Evolutionary conservation across 1,140 invertebrate species (phyloP).

Genomic region (Rhopalosiphum maidis): DNA sequence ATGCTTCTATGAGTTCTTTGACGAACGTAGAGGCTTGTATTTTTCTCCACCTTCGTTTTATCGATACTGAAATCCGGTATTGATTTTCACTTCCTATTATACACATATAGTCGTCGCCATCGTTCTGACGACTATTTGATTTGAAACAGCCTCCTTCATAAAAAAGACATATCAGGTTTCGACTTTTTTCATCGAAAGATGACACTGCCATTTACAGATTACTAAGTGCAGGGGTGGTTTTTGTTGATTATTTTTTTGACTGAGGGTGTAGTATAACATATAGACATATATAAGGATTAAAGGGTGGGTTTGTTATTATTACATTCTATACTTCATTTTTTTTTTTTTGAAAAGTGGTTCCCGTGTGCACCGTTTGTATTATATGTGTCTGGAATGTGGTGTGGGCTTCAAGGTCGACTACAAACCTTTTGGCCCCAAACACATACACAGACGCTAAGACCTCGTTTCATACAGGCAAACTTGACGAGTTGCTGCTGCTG

Average conservation of each 20-base stretch:
- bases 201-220: slow-evolving; percentile 23
- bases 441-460: slow-evolving; percentile 22
- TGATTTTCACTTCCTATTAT: slow-evolving; percentile 54
- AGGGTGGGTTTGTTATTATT: background rate
- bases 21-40: background rate
- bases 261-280: background rate
- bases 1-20: slow-evolving; percentile 26
- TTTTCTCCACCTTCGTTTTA: slow-evolving; percentile 10
- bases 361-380: background rate
- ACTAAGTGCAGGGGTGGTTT: background rate
- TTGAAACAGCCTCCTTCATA: background rate
- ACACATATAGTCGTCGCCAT: background rate
- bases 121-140: slow-evolving; percentile 45
- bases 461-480: slow-evolving; percentile 39
- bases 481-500: slow-evolving; percentile 13
- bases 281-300: background rate
- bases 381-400: slow-evolving; percentile 42
- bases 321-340: background rate
- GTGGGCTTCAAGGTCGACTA: slow-evolving; percentile 52
- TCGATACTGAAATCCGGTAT: slow-evolving; percentile 40
- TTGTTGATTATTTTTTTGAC: background rate
- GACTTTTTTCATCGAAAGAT: slow-evolving; percentile 11
- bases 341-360: slow-evolving; percentile 1
- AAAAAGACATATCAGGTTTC: slow-evolving; percentile 18
- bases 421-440: slow-evolving; percentile 49